phyloP scores from a whole-genome alignment of 2,113 vertebrate species.

The Hipposideros armiger region DNA sequence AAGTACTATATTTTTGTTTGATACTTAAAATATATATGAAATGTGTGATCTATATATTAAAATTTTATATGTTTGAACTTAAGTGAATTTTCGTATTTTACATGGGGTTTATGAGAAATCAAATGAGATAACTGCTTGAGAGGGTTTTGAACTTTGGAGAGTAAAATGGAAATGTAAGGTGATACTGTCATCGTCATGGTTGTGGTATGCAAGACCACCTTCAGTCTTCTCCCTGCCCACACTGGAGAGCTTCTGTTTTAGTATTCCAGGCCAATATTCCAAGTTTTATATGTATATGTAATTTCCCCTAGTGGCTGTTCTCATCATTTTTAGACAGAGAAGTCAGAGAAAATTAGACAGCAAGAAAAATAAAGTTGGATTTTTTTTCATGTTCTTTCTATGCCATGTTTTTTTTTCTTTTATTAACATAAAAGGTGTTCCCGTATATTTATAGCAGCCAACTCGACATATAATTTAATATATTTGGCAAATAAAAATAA shows the following conservation, averaged over 20 bases:
- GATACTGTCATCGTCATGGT: neutral
- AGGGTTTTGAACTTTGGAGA: neutral
- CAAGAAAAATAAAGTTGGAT: slow-evolving; percentile 48
- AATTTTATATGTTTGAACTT: slow-evolving; percentile 15
- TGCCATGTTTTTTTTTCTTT: neutral
- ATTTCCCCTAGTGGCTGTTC: slow-evolving; percentile 53
- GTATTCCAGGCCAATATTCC: neutral
- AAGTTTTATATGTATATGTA: neutral
- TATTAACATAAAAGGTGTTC: slow-evolving; percentile 36
- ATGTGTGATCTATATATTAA: neutral
- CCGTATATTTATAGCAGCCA: neutral
- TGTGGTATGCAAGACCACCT: neutral
- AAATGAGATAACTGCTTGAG: neutral
- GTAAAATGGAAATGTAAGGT: neutral
- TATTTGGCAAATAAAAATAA: slow-evolving; percentile 28
- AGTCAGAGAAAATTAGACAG: slow-evolving; percentile 46
- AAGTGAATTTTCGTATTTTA: neutral
- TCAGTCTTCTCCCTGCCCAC: neutral
- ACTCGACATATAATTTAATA: neutral
- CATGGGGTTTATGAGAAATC: neutral
- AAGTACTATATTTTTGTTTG: slow-evolving; percentile 36
- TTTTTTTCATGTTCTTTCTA: neutral
- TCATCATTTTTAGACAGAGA: slow-evolving; percentile 40
- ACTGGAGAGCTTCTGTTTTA: neutral
- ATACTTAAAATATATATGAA: neutral